Evolutionary conservation across 2,797 vertebrate species (phyloP), one percentile per base, ranked within the genome.

Genomic region (Artibeus lituratus): DNA sequence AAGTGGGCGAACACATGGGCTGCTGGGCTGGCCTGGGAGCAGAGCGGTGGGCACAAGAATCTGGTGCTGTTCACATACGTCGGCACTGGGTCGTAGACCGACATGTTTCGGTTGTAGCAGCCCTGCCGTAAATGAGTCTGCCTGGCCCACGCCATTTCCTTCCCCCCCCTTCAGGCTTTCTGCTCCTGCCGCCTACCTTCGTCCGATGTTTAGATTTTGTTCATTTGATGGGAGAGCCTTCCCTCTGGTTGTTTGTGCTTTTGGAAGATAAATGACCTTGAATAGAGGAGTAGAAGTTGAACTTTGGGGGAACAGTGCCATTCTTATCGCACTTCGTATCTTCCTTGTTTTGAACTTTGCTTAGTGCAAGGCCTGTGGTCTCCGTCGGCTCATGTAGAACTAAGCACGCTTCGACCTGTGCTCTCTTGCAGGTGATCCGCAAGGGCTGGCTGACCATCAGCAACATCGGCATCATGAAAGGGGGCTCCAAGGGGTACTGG

Each of bases 401-500:
- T 98, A 51, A 98, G 96, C 16, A 6, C 96, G 96, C 69, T 94
- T 91, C 18, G 14, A 55, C 86, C 95, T 98, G 97, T 96, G 97
- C 92, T 98, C 96, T 96, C 97, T 92, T 97, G 82, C 97, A 99
- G 99, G 99, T 99, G 83, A 99, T 99, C 97, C 98, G 99, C 59
- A 99, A 99, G 95, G 99, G 99, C 92, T 99, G 99, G 99, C 98
- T 99, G 96, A 99, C 99, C 95, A 99, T 99, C 98, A 99, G 98
- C 98, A 99, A 99, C 97, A 99, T 99, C 18, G 98, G 99, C 97
- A 99, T 99, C 98, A 99, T 99, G 98, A 99, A 99, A 98, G 99
- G 99, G 73, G 99, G 99, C 67, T 98, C 99, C 73, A 99, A 99
- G 97, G 99, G 99, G 18, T 99, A 99, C 98, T 99, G 99, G 99